Evolutionary conservation across 2,113 vertebrate genomes (phyloP).

Genomic region (Eleginops maclovinus): DNA sequence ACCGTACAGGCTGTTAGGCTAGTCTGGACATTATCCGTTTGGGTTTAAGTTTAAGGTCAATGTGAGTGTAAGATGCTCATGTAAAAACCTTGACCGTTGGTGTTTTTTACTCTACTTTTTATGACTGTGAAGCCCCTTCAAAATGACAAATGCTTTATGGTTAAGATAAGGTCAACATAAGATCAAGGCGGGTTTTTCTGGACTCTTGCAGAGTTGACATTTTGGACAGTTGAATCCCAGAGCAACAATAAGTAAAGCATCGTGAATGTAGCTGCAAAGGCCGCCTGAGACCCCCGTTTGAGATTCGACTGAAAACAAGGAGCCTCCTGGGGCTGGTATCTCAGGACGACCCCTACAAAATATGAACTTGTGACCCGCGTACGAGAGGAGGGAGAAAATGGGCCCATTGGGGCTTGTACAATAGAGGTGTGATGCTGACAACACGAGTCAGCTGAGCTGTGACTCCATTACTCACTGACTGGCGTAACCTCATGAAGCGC

Average conservation of each 20-base stretch:
- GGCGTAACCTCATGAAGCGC: conserved; percentile 7
- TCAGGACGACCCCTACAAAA: conserved; percentile 32
- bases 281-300: conserved; percentile 41
- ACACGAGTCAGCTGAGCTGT: conserved; percentile 28
- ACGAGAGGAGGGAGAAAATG: conserved; percentile 32
- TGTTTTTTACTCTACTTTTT: not conserved
- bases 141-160: not conserved
- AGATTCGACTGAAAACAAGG: conserved; percentile 29
- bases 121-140: not conserved
- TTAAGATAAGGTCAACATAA: conserved; percentile 24
- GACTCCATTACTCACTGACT: conserved; percentile 6
- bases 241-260: conserved; percentile 23
- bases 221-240: conserved; percentile 36
- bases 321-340: conserved; percentile 22
- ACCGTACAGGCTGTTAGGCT: not conserved
- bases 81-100: not conserved
- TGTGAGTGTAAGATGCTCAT: not conserved
- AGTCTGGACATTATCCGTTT: not conserved
- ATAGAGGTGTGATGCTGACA: conserved; percentile 21
- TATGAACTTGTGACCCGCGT: conserved; percentile 46
- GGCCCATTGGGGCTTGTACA: conserved; percentile 22
- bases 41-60: not conserved
- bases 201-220: conserved; percentile 26
- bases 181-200: conserved; percentile 12
- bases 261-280: conserved; percentile 35